These are phyloP conservation scores for Hemibagrus guttatus DNA, from an alignment of 2,797 vertebrate genomes.

Conservation along the genomic window DNA sequence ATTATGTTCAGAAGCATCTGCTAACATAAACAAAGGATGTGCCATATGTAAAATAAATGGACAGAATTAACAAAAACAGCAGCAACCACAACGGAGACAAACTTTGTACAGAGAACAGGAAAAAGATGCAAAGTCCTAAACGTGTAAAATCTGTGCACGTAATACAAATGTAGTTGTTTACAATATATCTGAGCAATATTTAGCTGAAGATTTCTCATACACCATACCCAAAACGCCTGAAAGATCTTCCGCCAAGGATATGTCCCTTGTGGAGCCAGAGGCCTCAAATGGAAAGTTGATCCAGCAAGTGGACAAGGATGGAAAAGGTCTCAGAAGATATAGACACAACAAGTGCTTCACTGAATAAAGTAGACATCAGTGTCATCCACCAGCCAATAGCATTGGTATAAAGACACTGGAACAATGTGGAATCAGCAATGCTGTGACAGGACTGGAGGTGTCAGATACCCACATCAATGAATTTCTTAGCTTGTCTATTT, in stretches of 20 bases:
- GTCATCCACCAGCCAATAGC: neutral
- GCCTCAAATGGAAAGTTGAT: neutral
- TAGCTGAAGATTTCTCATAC: neutral
- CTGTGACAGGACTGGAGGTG: neutral
- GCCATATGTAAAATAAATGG: neutral
- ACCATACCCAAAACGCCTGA: neutral
- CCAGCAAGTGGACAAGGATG: slow-evolving; percentile 13
- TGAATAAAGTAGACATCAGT: neutral
- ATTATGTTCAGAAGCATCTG: neutral
- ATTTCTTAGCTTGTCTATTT: neutral
- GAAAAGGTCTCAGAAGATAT: neutral
- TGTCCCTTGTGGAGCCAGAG: neutral
- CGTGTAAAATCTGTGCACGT: too few species aligned
- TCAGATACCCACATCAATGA: neutral
- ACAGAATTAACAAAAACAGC: neutral
- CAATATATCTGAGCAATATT: neutral
- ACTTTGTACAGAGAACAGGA: neutral
- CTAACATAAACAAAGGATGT: neutral
- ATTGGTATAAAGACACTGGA: neutral
- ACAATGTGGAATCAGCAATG: slow-evolving; percentile 1
- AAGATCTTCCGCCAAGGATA: neutral
- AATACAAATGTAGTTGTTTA: neutral
- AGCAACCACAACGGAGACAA: neutral
- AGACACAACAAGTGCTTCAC: neutral
- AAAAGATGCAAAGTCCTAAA: neutral